phyloP scores from a whole-genome alignment of 1,140 invertebrate species.

The Plutomurus gul region DNA sequence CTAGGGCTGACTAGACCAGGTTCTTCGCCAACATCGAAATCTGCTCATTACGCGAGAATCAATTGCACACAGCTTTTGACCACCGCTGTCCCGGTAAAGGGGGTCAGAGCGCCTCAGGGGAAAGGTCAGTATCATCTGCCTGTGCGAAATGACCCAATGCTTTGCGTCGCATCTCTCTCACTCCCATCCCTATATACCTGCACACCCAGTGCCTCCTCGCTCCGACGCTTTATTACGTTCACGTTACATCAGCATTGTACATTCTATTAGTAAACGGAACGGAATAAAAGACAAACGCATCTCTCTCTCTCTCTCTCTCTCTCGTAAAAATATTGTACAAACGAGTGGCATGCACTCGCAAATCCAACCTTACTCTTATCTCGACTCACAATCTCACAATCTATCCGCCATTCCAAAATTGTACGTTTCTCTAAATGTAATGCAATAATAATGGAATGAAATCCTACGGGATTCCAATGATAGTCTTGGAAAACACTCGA shows the following conservation, averaged over 20 bases:
- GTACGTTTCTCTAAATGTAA: too few relatives aligned
- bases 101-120: constrained; percentile 27
- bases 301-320: too few relatives aligned
- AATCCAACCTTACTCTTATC: too few relatives aligned
- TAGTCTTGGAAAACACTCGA: not conserved
- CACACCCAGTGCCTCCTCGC: not conserved
- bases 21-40: not conserved
- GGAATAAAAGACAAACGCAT: too few relatives aligned
- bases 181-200: not conserved
- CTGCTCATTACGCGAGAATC: not conserved
- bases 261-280: too few relatives aligned
- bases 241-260: too few relatives aligned
- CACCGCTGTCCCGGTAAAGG: constrained; percentile 23
- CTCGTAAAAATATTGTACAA: too few relatives aligned
- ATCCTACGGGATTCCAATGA: constrained; percentile 6
- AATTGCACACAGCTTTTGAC: too few relatives aligned
- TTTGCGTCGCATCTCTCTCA: not conserved
- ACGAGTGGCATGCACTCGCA: too few relatives aligned
- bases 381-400: too few relatives aligned
- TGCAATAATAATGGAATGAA: not conserved
- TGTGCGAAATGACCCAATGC: constrained; percentile 31
- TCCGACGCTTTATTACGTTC: too few relatives aligned
- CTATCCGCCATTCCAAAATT: too few relatives aligned
- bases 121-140: constrained; percentile 23
- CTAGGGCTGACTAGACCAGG: not conserved